phyloP scores from a whole-genome alignment of 1,140 invertebrate species.

The Lycorma delicatula region DNA sequence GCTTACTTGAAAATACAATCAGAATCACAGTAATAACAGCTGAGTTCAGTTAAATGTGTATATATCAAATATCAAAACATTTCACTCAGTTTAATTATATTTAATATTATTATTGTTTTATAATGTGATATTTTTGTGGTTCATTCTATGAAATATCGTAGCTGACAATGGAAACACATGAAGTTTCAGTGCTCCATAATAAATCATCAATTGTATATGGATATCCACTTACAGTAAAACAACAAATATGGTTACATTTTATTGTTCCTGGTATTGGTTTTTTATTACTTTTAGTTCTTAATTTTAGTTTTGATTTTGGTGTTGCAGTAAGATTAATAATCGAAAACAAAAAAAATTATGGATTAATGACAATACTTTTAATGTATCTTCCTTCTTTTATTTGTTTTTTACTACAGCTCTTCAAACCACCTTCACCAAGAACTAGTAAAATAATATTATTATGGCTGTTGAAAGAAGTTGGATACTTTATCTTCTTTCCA shows the following conservation, averaged over 20 bases:
- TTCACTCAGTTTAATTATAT: too few relatives aligned
- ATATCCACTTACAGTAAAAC: conserved; percentile 18
- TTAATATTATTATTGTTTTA: background rate
- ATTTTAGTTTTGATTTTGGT: conserved; percentile 18
- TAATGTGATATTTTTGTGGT: background rate
- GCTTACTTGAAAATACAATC: too few relatives aligned
- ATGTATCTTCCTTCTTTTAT: conserved; percentile 45
- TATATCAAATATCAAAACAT: too few relatives aligned
- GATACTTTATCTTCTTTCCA: conserved; percentile 21
- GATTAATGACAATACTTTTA: conserved; percentile 37
- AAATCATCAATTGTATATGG: conserved; percentile 15
- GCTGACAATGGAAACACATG: too few relatives aligned
- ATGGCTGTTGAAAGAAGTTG: conserved; percentile 23
- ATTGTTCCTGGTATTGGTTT: conserved; percentile 18
- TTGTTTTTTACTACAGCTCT: conserved; percentile 46
- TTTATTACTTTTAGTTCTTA: conserved; percentile 18
- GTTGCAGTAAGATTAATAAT: conserved; percentile 5
- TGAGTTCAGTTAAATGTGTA: too few relatives aligned
- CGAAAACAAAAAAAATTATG: background rate
- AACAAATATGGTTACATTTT: conserved; percentile 25
- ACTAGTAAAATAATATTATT: background rate
- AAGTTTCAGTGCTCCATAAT: conserved; percentile 21
- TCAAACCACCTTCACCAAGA: conserved; percentile 34
- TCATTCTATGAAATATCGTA: background rate
- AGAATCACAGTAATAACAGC: too few relatives aligned